Evolutionary conservation across 2,888 invertebrate species (phyloP).

Genomic region (Coleophora deauratella): DNA sequence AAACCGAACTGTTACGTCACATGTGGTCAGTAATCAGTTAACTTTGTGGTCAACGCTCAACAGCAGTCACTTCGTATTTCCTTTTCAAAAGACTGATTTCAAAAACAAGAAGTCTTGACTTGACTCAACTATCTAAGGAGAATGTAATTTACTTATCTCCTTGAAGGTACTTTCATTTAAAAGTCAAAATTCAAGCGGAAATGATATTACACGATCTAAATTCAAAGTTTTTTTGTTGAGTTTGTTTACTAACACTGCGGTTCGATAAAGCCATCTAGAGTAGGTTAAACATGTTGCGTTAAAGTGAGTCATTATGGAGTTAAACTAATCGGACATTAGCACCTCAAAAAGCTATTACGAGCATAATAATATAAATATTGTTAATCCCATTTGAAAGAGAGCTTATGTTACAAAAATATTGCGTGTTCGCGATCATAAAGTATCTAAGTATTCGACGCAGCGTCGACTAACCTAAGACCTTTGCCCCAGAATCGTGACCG

Average conservation of each 20-base stretch:
- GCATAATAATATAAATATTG: neutral
- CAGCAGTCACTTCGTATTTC: slow-evolving; percentile 7
- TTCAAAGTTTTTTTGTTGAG: neutral
- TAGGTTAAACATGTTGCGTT: too few species aligned
- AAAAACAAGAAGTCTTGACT: too few species aligned
- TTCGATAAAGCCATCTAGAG: too few species aligned
- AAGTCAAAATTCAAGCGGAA: slow-evolving; percentile 7
- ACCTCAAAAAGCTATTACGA: neutral
- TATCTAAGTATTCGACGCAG: neutral
- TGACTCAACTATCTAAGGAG: too few species aligned
- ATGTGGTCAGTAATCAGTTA: slow-evolving; percentile 11
- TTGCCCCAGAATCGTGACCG: slow-evolving; percentile 13
- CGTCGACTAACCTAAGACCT: slow-evolving; percentile 26
- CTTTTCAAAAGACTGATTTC: too few species aligned
- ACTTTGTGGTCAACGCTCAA: slow-evolving; percentile 9
- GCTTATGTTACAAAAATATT: too few species aligned
- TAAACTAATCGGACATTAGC: neutral
- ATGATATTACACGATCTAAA: slow-evolving; percentile 3
- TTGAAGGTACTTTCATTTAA: too few species aligned
- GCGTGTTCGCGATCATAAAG: too few species aligned
- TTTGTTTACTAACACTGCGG: slow-evolving; percentile 3
- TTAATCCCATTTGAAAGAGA: too few species aligned
- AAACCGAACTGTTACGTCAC: slow-evolving; percentile 31
- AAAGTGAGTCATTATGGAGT: too few species aligned
- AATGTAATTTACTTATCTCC: too few species aligned